These are phyloP conservation scores for Cabera pusaria DNA, from an alignment of 2,888 invertebrate genomes.

Conservation along the genomic window DNA sequence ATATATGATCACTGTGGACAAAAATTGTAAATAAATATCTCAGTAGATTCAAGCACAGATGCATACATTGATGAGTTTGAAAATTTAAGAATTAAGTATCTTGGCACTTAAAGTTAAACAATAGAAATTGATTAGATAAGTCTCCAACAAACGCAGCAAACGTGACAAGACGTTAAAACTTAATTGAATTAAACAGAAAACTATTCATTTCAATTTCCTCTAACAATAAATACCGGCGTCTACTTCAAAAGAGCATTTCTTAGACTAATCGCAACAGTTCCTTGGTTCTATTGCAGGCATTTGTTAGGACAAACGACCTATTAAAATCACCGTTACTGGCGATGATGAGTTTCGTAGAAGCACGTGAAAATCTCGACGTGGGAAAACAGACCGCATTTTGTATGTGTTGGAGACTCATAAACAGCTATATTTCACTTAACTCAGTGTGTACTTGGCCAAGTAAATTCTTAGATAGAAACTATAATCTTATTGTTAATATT, in stretches of 20 bases:
- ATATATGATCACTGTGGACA: no score
- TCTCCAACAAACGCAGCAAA: no score
- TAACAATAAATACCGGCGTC: conserved; percentile 6
- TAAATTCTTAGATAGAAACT: no score
- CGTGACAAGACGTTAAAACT: no score
- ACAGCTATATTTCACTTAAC: conserved; percentile 67
- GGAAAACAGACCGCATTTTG: conserved; percentile 49
- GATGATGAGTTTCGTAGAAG: conserved; percentile 48
- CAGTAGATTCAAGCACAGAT: no score
- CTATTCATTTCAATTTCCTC: conserved; percentile 6
- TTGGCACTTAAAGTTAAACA: no score
- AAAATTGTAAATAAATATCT: no score
- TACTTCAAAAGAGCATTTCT: conserved; percentile 15
- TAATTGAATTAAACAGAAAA: neutral
- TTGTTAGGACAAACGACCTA: conserved; percentile 31
- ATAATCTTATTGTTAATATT: no score
- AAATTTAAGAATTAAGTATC: no score
- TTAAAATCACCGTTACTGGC: conserved; percentile 43
- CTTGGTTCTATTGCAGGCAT: conserved; percentile 18
- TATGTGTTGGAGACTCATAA: conserved; percentile 57
- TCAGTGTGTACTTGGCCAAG: no score
- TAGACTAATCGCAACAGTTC: conserved; percentile 25
- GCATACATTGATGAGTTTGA: no score
- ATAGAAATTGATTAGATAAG: no score
- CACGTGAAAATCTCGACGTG: conserved; percentile 50